Percentiles rank a stretch among this genome's conserved stretches.
Conservation (phyloP, 2,113 vertebrate species). For the Caranx melampygus region DNA sequence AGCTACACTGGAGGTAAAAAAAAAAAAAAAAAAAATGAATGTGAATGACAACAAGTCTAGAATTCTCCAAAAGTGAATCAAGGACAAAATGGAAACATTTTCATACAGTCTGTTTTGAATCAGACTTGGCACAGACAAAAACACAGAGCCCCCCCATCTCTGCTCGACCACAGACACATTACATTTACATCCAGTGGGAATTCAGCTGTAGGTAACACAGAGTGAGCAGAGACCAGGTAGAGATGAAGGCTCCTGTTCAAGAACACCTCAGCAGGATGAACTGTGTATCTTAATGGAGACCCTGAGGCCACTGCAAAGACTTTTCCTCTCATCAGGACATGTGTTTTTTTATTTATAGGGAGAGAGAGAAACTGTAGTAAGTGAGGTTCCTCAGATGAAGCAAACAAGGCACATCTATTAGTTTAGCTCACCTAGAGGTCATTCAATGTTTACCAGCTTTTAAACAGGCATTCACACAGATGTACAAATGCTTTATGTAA, state of each 20-base stretch:
- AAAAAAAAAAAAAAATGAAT: too few relatives aligned
- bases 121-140: neutral
- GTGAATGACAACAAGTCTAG: neutral
- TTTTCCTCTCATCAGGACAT: neutral
- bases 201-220: neutral
- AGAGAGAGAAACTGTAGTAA: neutral
- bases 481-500: too few relatives aligned
- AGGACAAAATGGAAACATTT: conserved; percentile 29
- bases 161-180: neutral
- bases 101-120: neutral
- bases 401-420: too few relatives aligned
- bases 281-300: neutral
- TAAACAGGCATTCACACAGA: too few relatives aligned
- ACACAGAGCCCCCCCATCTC: neutral
- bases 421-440: too few relatives aligned
- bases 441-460: too few relatives aligned
- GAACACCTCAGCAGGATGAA: neutral
- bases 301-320: neutral
- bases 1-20: neutral
- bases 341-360: neutral
- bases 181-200: conserved; percentile 9
- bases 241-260: neutral
- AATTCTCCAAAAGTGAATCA: conserved; percentile 3
- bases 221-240: neutral
- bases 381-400: neutral